phyloP scores from a whole-genome alignment of 2,797 vertebrate genomes.

The Acrocephalus scirpaceus region DNA sequence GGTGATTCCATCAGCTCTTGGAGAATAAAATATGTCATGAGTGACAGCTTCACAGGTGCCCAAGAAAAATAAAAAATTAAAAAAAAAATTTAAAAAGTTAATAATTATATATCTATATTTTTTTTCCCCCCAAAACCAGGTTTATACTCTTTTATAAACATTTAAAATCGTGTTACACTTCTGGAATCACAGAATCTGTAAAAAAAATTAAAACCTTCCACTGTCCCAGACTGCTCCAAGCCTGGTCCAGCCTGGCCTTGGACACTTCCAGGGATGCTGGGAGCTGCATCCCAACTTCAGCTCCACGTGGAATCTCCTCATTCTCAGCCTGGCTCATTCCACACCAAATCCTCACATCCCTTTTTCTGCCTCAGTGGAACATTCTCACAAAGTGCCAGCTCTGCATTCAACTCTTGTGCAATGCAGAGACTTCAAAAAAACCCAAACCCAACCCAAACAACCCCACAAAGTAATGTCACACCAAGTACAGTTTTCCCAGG shows the following conservation, averaged over 20 bases:
- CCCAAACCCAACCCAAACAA: background rate
- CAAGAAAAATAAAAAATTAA: background rate
- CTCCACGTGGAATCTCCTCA: background rate
- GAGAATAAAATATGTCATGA: background rate
- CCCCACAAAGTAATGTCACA: background rate
- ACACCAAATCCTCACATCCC: background rate
- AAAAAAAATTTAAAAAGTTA: background rate
- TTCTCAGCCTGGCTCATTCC: background rate
- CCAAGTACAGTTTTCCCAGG: background rate
- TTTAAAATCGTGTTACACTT: background rate
- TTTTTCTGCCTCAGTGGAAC: background rate
- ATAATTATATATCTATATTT: too few relatives aligned
- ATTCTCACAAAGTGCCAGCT: background rate
- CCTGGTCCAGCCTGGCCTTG: background rate
- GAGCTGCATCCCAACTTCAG: background rate
- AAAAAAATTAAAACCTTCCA: background rate
- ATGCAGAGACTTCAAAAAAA: background rate
- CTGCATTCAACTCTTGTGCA: background rate
- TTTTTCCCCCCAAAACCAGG: background rate
- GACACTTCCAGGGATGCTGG: background rate
- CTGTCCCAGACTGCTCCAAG: background rate
- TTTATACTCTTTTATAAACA: background rate
- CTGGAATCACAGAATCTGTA: background rate
- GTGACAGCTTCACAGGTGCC: background rate
- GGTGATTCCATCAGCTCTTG: background rate